Conservation (phyloP, 2,113 vertebrate genomes). For the Gymnogyps californianus region DNA sequence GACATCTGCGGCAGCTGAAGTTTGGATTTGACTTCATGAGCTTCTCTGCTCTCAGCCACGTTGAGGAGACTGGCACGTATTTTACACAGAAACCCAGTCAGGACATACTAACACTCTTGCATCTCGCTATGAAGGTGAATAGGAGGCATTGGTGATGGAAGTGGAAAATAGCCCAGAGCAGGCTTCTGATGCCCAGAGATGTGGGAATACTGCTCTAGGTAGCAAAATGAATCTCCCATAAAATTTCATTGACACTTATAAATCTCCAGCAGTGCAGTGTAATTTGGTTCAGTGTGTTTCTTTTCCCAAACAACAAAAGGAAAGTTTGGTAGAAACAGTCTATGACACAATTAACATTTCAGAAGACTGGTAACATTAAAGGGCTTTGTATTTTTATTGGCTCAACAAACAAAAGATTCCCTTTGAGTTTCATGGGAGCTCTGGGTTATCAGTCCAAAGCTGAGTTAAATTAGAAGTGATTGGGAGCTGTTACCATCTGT, state of each 20-base stretch:
- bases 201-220: neutral
- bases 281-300: neutral
- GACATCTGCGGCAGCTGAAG: neutral
- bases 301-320: neutral
- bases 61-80: neutral
- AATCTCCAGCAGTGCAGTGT: neutral
- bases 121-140: neutral
- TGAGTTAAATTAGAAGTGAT: conserved; percentile 32
- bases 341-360: neutral
- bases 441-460: conserved; percentile 7
- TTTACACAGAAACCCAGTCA: neutral
- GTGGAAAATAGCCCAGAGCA: neutral
- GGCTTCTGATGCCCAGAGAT: neutral
- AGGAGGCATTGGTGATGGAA: neutral
- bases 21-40: neutral
- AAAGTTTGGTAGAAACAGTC: neutral
- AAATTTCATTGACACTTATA: neutral
- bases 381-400: neutral
- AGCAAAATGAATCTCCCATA: neutral
- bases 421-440: neutral
- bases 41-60: neutral
- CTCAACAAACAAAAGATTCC: neutral
- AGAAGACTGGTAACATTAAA: neutral
- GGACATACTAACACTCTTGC: neutral
- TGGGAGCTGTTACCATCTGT: conserved; percentile 43